Evolutionary conservation across 2,113 vertebrate genomes (phyloP).

Genomic region (Oncorhynchus mykiss): DNA sequence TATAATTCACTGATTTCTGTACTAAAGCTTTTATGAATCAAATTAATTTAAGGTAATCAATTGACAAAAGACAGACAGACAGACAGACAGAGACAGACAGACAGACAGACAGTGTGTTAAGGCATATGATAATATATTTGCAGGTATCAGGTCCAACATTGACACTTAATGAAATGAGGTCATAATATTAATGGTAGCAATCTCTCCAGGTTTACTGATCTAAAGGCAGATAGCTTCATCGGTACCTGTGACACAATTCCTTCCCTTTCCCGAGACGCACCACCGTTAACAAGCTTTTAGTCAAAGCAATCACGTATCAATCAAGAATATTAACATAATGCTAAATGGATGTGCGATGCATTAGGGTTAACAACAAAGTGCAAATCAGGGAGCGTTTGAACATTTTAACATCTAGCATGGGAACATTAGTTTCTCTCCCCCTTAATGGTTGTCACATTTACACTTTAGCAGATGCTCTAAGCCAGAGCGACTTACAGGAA

Average conservation of each 20-base stretch:
- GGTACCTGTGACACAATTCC: constrained; percentile 45
- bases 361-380: constrained; percentile 65
- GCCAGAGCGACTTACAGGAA: no score
- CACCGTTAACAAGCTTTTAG: constrained; percentile 67
- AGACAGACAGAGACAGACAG: not conserved
- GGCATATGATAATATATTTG: not conserved
- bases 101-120: not conserved
- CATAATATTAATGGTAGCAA: no score
- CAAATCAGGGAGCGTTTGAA: constrained; percentile 52
- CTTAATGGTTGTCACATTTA: constrained; percentile 33
- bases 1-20: no score
- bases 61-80: not conserved
- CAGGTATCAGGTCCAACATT: not conserved
- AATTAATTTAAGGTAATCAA: no score
- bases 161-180: no score
- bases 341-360: constrained; percentile 64
- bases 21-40: no score
- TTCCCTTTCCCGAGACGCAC: constrained; percentile 37
- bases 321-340: constrained; percentile 57
- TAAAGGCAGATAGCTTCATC: constrained; percentile 48
- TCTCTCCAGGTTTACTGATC: constrained; percentile 51
- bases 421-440: constrained; percentile 54
- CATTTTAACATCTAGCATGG: constrained; percentile 56
- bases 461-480: no score
- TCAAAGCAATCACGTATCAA: constrained; percentile 64